Conservation (phyloP, 2,113 vertebrate species). For the Apteryx mantelli region DNA sequence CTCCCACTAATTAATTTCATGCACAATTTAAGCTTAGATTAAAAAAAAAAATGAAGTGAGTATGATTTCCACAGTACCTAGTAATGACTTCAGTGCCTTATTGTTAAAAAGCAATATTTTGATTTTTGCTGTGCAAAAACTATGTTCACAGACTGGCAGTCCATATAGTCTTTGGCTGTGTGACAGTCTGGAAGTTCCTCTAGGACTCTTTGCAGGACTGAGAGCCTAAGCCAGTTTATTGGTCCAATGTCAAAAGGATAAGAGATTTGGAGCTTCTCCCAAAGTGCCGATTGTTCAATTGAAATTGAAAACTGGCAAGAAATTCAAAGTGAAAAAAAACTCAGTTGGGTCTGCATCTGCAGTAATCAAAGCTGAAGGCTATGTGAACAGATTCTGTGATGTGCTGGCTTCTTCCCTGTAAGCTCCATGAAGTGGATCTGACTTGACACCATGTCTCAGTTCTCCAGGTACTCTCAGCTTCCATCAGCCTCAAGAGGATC, state of each 20-base stretch:
- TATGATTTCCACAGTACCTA: not conserved
- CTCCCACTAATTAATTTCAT: not conserved
- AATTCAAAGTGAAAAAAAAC: not conserved
- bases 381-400: not conserved
- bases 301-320: not conserved
- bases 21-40: not conserved
- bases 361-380: not conserved
- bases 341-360: not conserved
- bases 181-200: not conserved
- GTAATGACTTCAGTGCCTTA: not conserved
- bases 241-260: not conserved
- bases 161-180: not conserved
- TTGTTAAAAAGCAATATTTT: not conserved
- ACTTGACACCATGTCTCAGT: not conserved
- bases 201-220: not conserved
- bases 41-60: not conserved
- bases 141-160: not conserved
- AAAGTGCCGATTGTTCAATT: not conserved
- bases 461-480: not conserved
- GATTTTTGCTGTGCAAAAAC: not conserved
- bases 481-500: not conserved
- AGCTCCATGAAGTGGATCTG: not conserved
- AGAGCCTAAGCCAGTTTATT: not conserved
- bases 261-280: not conserved
- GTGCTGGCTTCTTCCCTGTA: not conserved